Evolutionary conservation across 2,888 invertebrate species (phyloP), one percentile per base, ranked within the genome.

Genomic region (Scelioninae gen. 1): DNA sequence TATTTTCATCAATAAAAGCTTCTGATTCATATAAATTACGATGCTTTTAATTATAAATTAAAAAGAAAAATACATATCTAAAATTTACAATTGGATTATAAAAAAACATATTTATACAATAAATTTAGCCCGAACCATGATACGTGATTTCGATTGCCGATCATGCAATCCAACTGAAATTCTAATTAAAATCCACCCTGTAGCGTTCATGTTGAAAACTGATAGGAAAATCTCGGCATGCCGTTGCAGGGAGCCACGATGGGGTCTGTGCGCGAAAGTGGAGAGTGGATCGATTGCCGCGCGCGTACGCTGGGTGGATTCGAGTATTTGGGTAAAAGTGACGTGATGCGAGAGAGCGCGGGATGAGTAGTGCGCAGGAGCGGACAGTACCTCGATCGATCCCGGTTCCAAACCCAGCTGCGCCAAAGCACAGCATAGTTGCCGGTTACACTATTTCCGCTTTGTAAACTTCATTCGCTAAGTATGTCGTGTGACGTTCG

Each of bases 361-460:
- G 76, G 81, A 84, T 68, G 85, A 83, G 49, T 75, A 84, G 85
- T 89, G 89, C 90, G 90, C 90, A 88, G 86, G 89, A 86, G 88
- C 89, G 86, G 84, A 85, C 65, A 82, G 85, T 85, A 89, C 89
- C 89, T 90, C 89, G 88, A 90, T 90, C 90, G 90, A 90, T 90
- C 88, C 87, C 84, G 78, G 63, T 69, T 55, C 68, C 75, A 60
- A 78, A 83, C 81, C 76, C 83, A 83, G 82, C 76, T 74, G 76
- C 65, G 77, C 69, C 49, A 47, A 45, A 60, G 66, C 43, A 29
- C 43, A 29, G 66, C 62, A 56, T 66, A 77, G 77, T 72, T 74
- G 77, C 72, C 77, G 82, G 82, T 77, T 69, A 69, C 76, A 69
- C 60, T 74, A 77, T 77, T 77, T 77, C 74, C 77, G 77, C 77